Conservation (phyloP, 2,888 invertebrate genomes). For the Machimus atricapillus region DNA sequence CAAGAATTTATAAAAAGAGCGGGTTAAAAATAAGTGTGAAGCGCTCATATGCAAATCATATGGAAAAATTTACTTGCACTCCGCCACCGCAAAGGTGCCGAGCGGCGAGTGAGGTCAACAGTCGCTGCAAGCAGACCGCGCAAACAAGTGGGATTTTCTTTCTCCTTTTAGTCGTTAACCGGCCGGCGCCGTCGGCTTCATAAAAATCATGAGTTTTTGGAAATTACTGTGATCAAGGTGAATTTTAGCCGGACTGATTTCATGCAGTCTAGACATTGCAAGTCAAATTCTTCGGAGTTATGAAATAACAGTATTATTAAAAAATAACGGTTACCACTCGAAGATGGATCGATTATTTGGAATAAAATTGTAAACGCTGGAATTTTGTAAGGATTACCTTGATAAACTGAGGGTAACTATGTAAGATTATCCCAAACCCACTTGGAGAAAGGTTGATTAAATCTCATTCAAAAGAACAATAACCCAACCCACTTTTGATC, state of each 20-base stretch:
- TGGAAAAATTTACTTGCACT: neutral
- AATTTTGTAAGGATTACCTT: no score
- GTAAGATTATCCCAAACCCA: no score
- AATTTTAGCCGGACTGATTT: neutral
- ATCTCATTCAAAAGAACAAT: no score
- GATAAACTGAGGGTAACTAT: no score
- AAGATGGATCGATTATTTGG: no score
- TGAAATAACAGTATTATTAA: no score
- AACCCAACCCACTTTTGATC: no score
- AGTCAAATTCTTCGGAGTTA: no score
- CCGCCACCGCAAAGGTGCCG: neutral
- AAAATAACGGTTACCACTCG: no score
- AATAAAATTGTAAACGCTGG: no score
- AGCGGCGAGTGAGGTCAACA: neutral
- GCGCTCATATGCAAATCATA: neutral
- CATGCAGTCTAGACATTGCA: neutral
- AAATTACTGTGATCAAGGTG: neutral
- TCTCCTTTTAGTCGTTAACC: neutral
- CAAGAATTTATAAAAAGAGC: constrained; percentile 16
- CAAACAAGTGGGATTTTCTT: neutral
- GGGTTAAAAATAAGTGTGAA: constrained; percentile 5
- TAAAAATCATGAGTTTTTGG: neutral
- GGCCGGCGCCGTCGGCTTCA: neutral
- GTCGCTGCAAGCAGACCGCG: neutral
- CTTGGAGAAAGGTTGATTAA: no score